phyloP scores from a whole-genome alignment of 2,888 invertebrate species.

The Parnassius mnemosyne region DNA sequence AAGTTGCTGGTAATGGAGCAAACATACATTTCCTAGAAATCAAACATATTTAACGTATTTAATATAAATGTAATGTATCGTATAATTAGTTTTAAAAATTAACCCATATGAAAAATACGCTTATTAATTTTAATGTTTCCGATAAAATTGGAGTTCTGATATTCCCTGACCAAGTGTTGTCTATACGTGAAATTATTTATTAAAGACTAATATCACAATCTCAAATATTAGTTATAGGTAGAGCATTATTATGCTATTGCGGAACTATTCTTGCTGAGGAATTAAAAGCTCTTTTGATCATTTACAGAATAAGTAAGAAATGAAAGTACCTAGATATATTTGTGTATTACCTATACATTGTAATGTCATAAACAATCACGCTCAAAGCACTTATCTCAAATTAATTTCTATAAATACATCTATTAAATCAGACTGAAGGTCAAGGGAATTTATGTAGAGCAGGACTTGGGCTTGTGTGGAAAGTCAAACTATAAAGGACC shows the following conservation, averaged over 20 bases:
- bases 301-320: conserved; percentile 15
- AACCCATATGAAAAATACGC: conserved; percentile 78
- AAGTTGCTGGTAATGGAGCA: conserved; percentile 69
- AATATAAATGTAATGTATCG: conserved; percentile 42
- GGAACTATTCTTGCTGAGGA: conserved; percentile 6
- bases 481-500: conserved; percentile 41
- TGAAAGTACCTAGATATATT: conserved; percentile 12
- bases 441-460: conserved; percentile 38
- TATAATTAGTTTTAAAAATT: conserved; percentile 57
- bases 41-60: conserved; percentile 25
- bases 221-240: conserved; percentile 62
- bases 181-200: conserved; percentile 57
- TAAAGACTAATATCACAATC: conserved; percentile 57
- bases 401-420: conserved; percentile 7
- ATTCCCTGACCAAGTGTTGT: conserved; percentile 79
- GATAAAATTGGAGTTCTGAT: conserved; percentile 78
- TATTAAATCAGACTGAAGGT: conserved; percentile 46
- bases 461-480: conserved; percentile 33
- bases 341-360: conserved; percentile 27
- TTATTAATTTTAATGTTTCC: conserved; percentile 80
- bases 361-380: conserved; percentile 32
- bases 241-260: conserved; percentile 40
- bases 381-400: conserved; percentile 20
- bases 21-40: conserved; percentile 33
- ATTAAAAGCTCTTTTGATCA: conserved; percentile 14